Evolutionary conservation across 2,888 invertebrate genomes (phyloP), one percentile per base, ranked within the genome.

Genomic region (Amblyteles armatorius): DNA sequence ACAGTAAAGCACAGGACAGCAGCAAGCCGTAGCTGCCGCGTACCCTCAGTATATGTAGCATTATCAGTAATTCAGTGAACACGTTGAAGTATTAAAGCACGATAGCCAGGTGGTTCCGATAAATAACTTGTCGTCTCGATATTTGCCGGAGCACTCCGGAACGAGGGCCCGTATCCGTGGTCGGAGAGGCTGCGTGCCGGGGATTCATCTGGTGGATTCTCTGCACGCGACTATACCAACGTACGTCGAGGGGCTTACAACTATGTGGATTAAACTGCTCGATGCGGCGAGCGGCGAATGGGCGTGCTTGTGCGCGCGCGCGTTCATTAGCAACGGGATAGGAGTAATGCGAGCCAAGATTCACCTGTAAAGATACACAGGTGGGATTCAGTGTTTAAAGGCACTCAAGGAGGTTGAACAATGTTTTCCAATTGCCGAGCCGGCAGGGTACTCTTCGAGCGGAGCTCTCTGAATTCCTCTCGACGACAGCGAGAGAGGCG

Each of bases 61-160:
- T 79, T 79, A 82, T 82, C 82, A 69, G 74, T 57, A 67, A 85
- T 79, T 76, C 82, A 71, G 79, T 71, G 79, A 65, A 71, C 82
- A 82, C 71, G 78, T 82, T 44, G 76, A 71, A 82, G 79, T 82
- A 82, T 85, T 69, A 74, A 79, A 82, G 82, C 74, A 55, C 84
- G 63, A 76, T 69, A 78, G 57, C 79, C 82, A 82, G 82, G 82
- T 82, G 79, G 74, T 78, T 79, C 57, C 84, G 84, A 85, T 85
- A 85, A 82, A 79, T 85, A 84, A 85, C 73, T 82, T 67, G 79
- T 82, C 71, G 79, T 79, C 76, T 82, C 74, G 68, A 84, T 84
- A 81, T 81, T 67, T 67, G 52, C 71, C n/a, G 69, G 13, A 67
- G 67, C 26, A 67, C 50, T 63, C 76, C 50, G 63, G 60, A 60